Evolutionary conservation across 2,888 invertebrate genomes (phyloP), one percentile per base, ranked within the genome.

Genomic region (Epiblema foenella): DNA sequence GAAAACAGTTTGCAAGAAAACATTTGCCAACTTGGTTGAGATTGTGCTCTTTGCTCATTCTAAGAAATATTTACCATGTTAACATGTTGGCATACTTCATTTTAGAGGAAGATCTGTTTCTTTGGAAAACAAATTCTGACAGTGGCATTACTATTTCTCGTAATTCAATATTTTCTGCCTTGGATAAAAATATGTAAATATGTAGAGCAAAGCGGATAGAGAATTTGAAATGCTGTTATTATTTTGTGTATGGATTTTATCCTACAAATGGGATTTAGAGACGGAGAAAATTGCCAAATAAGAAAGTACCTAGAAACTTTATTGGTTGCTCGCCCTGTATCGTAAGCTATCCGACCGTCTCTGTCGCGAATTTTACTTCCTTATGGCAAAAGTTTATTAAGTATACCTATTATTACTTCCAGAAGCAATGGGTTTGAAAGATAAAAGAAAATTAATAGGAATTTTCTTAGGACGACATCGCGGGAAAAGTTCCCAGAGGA

Each of bases 401-500:
- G 52, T 66, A 29, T 70, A n/a, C n/a, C n/a, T n/a, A 60, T 66
- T 66, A 70, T 49, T 70, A 70, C 58, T 71, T 71, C 60, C 60
- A 49, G 18, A 29, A 18, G 42, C 29, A 52, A 52, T 20, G 51
- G 15, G 52, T 18, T 59, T 59, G 39, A 52, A 67, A 71, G 54
- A 62, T 18, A 57, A 37, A 39, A 37, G 11, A 57, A 69, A 66
- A 60, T 37, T 54, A 64, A 52, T 54, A 60, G 59, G 37, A 60
- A 59, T 49, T 60, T 59, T 9, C 15, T 18, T 33, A 24, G n/a
- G 54, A 20, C 46, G 46, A 33, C 46, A 60, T 59, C 5, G 54
- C 52, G 33, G 9, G 60, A 60, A 57, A 59, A 15, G 54, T 42
- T 54, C 33, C 42, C 9, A 20, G 17, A 33, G 65, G 54, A 24